Percentiles rank a stretch among this genome's conserved stretches.
phyloP scores from a whole-genome alignment of 1,140 invertebrate species.

The Pachypsylla venusta region DNA sequence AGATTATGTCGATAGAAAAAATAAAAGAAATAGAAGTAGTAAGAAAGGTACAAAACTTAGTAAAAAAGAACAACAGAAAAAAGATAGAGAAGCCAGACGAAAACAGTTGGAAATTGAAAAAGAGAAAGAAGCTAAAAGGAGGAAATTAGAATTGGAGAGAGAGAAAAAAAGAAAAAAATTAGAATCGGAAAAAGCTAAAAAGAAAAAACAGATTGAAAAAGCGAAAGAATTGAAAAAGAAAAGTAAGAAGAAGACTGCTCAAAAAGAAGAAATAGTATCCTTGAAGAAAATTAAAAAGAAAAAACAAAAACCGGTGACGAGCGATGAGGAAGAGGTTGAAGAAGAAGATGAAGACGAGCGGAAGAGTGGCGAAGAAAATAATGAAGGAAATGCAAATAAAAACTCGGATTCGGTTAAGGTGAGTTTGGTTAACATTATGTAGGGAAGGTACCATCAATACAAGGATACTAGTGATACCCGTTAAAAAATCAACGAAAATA shows the following conservation, averaged over 20 bases:
- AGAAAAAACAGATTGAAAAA: not conserved
- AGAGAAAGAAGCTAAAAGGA: not conserved
- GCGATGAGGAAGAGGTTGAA: not conserved
- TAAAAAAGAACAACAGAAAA: not conserved
- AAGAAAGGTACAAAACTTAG: not conserved
- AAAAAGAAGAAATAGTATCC: too few relatives aligned
- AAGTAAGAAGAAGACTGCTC: not conserved
- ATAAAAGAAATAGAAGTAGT: not conserved
- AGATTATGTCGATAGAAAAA: not conserved
- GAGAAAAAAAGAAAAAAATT: not conserved
- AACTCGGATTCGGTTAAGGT: too few relatives aligned
- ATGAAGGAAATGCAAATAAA: constrained; percentile 1
- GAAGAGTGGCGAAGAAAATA: constrained; percentile 6
- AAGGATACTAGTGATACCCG: too few relatives aligned
- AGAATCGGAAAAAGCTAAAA: not conserved
- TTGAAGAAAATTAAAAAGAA: not conserved
- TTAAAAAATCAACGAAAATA: too few relatives aligned
- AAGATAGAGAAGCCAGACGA: not conserved
- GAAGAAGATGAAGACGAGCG: not conserved
- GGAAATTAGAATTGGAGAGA: not conserved
- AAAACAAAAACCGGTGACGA: not conserved
- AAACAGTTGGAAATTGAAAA: not conserved
- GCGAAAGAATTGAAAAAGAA: not conserved
- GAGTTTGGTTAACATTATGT: too few relatives aligned
- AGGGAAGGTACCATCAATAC: too few relatives aligned